A percentile compares a stretch with the other conserved stretches of the same genome.
These are phyloP conservation scores for Phylloscopus collybita DNA, from an alignment of 2,797 vertebrate genomes.

Conservation along the genomic window DNA sequence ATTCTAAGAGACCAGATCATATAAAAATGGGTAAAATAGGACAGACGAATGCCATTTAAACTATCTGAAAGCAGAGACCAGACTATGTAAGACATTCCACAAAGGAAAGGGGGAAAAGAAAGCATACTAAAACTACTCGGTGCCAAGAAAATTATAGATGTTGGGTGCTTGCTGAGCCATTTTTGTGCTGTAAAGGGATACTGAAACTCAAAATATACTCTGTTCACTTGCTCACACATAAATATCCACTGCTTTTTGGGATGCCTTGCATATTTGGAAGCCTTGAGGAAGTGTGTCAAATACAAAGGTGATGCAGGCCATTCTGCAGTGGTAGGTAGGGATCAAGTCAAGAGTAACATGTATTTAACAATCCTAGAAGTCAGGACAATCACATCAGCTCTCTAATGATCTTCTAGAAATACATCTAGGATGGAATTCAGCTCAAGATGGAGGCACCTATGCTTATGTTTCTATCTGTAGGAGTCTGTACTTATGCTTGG, in stretches of 20 bases:
- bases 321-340: neutral
- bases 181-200: neutral
- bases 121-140: neutral
- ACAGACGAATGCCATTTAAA: neutral
- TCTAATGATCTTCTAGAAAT: neutral
- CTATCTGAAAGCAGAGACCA: neutral
- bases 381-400: neutral
- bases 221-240: neutral
- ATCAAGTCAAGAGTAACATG: accelerated
- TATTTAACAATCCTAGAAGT: neutral
- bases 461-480: neutral
- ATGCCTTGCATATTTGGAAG: neutral
- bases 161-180: neutral
- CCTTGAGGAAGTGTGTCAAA: neutral
- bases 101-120: neutral
- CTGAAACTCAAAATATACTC: neutral
- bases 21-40: neutral
- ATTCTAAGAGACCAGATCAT: neutral
- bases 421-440: neutral
- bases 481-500: neutral
- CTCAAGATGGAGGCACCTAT: neutral
- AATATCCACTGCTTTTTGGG: neutral
- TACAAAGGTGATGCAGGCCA: neutral
- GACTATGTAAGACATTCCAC: neutral
- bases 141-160: neutral